Evolutionary conservation across 2,888 invertebrate genomes (phyloP).

Genomic region (Mystacides longicornis): DNA sequence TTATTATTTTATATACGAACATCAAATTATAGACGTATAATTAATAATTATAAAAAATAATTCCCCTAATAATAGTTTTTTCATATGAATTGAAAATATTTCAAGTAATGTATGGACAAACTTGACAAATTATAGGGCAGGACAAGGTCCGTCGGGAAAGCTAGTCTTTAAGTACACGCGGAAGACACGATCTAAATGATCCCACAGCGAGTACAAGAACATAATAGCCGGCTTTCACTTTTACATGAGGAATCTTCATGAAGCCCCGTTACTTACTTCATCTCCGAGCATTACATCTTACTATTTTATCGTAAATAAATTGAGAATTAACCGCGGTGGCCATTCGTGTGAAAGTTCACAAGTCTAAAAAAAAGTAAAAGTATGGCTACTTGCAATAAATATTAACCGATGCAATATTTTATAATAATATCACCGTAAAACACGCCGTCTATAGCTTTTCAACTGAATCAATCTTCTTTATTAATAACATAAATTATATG

Average conservation of each 20-base stretch:
- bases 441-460: too few relatives aligned
- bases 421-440: too few relatives aligned
- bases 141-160: too few relatives aligned
- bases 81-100: too few relatives aligned
- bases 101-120: too few relatives aligned
- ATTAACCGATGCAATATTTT: background rate
- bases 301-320: background rate
- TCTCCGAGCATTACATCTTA: background rate
- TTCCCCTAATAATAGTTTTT: background rate
- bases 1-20: background rate
- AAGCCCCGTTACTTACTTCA: background rate
- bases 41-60: background rate
- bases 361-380: conserved; percentile 1
- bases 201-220: background rate
- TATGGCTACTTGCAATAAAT: background rate
- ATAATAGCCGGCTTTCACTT: background rate
- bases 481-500: too few relatives aligned
- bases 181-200: background rate
- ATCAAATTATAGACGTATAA: background rate
- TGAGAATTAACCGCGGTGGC: background rate
- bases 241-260: conserved; percentile 1
- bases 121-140: too few relatives aligned
- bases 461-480: too few relatives aligned
- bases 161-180: too few relatives aligned
- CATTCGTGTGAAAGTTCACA: background rate